Evolutionary conservation across 2,797 vertebrate species (phyloP), one percentile per base, ranked within the genome.

Genomic region (Prionace glauca): DNA sequence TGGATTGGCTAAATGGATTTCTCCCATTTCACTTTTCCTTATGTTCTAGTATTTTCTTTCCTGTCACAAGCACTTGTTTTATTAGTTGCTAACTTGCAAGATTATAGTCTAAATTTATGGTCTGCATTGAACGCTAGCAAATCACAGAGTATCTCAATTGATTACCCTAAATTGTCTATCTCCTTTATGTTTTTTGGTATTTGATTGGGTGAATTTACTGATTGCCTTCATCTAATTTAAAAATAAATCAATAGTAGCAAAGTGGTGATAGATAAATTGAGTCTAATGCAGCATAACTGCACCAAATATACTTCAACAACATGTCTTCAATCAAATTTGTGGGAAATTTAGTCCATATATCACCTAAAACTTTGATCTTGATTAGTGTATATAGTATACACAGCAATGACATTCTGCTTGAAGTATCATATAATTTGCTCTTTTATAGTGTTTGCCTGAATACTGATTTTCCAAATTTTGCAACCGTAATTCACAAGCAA

Each of bases 91-190:
- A 99, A 99, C 98, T 98, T 97, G 97, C 97, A 96, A 97, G 98
- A 98, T 79, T 98, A 98, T 98, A 97, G 98, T 98, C 96, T 96
- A 99, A 99, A 99, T 99, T 99, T 98, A 99, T 98, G 97, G 98
- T 96, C 97, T 96, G 97, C 98, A 99, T 98, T 98, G 98, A 98
- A 97, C 96, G 96, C 97, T 97, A 97, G 97, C 98, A 98, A 98
- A 98, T 98, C 98, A 98, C 97, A 96, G 98, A 98, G 98, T 98
- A 98, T 98, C 97, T 98, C 98, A 98, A 99, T 99, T 98, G 99
- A 99, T 99, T 99, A 98, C 98, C 97, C 97, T 98, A 99, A 99
- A 99, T 99, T 99, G 99, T 99, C 98, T 98, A 99, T 99, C 98
- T 98, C 98, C 98, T 98, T 97, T 98, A 98, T 98, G 98, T 98